Conservation (phyloP, 1,140 invertebrate genomes). For the Zophobas atratus region DNA sequence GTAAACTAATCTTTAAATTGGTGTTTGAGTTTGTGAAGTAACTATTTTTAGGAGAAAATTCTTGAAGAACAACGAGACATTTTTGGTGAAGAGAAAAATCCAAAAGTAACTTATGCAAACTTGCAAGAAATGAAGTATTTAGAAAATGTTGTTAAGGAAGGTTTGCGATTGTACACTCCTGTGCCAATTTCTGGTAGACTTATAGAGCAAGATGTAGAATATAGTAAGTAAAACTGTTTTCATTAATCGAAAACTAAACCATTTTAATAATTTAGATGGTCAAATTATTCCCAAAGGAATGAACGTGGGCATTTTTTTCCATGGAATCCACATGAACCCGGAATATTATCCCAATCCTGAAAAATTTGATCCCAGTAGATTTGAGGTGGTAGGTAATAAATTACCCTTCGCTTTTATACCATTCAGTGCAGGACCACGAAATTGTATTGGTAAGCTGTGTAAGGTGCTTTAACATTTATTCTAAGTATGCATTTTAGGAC, state of each 20-base stretch:
- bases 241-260: conserved; percentile 1
- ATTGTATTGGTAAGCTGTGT: conserved; percentile 69
- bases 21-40: background rate
- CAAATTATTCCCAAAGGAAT: conserved; percentile 44
- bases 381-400: conserved; percentile 73
- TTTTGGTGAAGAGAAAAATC: conserved; percentile 68
- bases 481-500: conserved; percentile 16
- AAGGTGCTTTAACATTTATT: background rate
- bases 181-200: conserved; percentile 73
- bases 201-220: conserved; percentile 64
- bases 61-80: conserved; percentile 74
- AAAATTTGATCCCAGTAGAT: conserved; percentile 75
- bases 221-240: background rate
- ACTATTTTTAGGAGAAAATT: conserved; percentile 70
- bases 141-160: no score
- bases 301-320: conserved; percentile 40
- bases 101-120: conserved; percentile 70
- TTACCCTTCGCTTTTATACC: conserved; percentile 74
- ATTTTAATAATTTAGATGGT: conserved; percentile 14
- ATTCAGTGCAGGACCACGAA: conserved; percentile 65
- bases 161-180: conserved; percentile 73
- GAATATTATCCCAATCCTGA: conserved; percentile 73
- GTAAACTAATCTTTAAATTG: conserved; percentile 58
- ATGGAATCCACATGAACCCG: conserved; percentile 76
- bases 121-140: conserved; percentile 70